These are phyloP conservation scores for Apteryx mantelli DNA, from an alignment of 2,113 vertebrate species.

Conservation along the genomic window DNA sequence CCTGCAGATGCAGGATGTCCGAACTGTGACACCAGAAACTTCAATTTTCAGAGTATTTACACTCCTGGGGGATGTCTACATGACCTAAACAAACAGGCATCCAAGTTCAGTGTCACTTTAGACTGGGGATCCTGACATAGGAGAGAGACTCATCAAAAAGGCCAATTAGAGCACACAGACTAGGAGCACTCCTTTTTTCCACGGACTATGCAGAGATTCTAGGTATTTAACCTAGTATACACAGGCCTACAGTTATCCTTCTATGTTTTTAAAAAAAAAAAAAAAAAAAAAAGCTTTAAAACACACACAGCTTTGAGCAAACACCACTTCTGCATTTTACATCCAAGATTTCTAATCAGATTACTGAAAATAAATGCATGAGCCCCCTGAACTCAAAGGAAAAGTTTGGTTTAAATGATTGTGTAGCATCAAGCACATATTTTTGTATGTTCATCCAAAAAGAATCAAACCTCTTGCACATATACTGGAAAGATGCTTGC, in stretches of 20 bases:
- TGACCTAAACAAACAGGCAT: neutral
- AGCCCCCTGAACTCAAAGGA: neutral
- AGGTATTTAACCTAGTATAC: neutral
- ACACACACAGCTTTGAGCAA: neutral
- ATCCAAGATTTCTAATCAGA: neutral
- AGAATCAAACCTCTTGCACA: neutral
- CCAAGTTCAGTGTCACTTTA: neutral
- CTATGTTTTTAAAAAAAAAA: neutral
- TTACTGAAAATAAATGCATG: neutral
- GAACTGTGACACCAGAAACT: neutral
- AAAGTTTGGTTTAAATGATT: neutral
- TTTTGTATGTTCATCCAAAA: neutral
- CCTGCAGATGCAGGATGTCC: neutral
- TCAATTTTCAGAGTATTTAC: neutral
- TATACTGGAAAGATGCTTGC: neutral
- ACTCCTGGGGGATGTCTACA: neutral
- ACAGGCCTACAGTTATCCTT: accelerated
- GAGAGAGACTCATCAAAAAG: neutral
- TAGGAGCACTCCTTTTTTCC: neutral
- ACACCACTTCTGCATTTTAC: neutral
- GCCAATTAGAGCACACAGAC: accelerated
- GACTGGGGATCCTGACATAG: neutral
- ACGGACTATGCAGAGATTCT: neutral
- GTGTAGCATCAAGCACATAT: neutral
- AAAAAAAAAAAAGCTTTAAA: too few relatives aligned